These are phyloP conservation scores for Tachysurus vachellii DNA, from an alignment of 2,113 vertebrate genomes.

Conservation along the genomic window DNA sequence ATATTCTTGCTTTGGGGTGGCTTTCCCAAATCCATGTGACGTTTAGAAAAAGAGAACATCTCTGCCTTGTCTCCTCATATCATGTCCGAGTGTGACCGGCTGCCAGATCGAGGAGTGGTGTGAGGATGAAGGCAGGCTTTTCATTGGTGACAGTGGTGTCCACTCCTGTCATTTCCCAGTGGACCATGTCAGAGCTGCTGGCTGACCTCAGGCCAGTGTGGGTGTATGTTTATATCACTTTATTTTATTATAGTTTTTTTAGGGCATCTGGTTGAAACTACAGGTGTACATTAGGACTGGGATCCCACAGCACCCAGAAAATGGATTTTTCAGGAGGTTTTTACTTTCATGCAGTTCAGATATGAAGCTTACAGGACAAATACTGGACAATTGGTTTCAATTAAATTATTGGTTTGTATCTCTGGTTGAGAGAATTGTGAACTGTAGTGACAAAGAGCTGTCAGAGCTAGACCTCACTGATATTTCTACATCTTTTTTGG, in stretches of 20 bases:
- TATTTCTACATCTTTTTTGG: not conserved
- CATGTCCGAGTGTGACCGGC: constrained; percentile 70
- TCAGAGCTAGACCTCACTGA: too few species aligned
- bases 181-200: constrained; percentile 63
- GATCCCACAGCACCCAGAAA: not conserved
- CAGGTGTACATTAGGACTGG: not conserved
- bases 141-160: constrained; percentile 79
- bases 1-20: constrained; percentile 69
- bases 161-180: constrained; percentile 73
- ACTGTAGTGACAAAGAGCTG: not conserved
- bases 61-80: constrained; percentile 75
- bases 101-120: constrained; percentile 68
- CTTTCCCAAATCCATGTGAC: constrained; percentile 71
- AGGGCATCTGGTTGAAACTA: not conserved
- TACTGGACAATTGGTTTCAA: not conserved
- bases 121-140: constrained; percentile 71
- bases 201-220: constrained; percentile 64
- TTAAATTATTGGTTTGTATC: not conserved
- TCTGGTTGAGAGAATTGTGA: not conserved
- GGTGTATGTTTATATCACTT: constrained; percentile 15
- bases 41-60: constrained; percentile 81
- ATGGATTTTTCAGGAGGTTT: not conserved
- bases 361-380: not conserved
- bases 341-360: not conserved
- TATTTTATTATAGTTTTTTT: not conserved